Conservation (phyloP, 2,888 invertebrate species). For the Lepidonotus clava region DNA sequence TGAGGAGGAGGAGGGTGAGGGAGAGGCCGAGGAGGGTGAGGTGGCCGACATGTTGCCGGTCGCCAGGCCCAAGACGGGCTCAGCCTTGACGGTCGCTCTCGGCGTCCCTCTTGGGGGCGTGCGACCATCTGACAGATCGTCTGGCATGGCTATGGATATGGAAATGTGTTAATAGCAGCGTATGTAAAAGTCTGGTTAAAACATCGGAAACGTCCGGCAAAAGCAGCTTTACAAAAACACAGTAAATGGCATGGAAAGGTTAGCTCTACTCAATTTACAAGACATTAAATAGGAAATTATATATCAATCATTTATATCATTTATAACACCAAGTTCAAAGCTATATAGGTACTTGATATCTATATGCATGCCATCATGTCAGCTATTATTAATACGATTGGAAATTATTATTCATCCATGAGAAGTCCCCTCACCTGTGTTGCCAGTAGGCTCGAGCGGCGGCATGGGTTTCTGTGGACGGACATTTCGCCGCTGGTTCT, state of each 20-base stretch:
- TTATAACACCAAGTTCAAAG: background rate
- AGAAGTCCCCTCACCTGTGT: constrained; percentile 62
- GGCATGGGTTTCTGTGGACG: constrained; percentile 75
- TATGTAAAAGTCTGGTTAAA: no score
- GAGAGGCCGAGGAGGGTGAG: background rate
- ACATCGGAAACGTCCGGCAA: no score
- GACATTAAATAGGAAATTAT: background rate
- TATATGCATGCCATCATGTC: background rate
- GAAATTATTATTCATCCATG: background rate
- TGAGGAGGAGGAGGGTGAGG: background rate
- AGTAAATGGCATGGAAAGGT: no score
- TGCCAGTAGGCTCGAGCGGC: constrained; percentile 67
- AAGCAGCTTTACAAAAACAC: no score
- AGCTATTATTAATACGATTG: background rate
- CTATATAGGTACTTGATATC: background rate
- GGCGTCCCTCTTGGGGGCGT: constrained; percentile 35
- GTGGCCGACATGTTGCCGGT: background rate
- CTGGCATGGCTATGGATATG: background rate
- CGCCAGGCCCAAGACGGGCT: background rate
- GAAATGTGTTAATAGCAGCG: no score
- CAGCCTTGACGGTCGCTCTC: background rate
- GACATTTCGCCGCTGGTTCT: constrained; percentile 81
- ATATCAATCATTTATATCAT: background rate
- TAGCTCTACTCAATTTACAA: no score
- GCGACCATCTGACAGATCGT: background rate